Conservation (phyloP, 1,140 invertebrate species). For the Vanessa tameamea region DNA sequence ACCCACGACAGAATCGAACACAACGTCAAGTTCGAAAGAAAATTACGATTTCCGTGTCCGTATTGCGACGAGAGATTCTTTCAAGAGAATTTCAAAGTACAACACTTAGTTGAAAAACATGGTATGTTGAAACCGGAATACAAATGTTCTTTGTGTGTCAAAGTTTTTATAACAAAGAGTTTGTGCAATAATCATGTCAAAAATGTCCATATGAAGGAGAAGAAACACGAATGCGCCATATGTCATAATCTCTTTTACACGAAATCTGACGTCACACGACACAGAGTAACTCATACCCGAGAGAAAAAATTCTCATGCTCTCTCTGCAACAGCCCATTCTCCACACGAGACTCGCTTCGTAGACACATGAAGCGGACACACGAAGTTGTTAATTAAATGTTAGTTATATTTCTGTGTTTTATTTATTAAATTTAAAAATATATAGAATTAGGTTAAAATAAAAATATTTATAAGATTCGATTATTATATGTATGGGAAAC, state of each 20-base stretch:
- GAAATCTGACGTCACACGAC: conserved; percentile 57
- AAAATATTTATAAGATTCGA: too few species aligned
- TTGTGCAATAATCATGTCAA: conserved; percentile 66
- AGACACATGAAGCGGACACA: conserved; percentile 62
- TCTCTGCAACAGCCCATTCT: conserved; percentile 56
- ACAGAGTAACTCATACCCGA: conserved; percentile 64
- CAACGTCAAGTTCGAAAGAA: conserved; percentile 50
- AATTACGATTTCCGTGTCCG: conserved; percentile 62
- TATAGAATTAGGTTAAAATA: too few species aligned
- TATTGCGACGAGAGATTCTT: conserved; percentile 63
- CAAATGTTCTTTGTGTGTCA: conserved; percentile 57
- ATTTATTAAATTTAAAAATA: background rate
- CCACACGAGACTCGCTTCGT: conserved; percentile 64
- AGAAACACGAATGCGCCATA: conserved; percentile 62
- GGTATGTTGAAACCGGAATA: conserved; percentile 57
- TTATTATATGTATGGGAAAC: too few species aligned
- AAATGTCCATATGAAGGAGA: conserved; percentile 68
- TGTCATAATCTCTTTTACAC: conserved; percentile 68
- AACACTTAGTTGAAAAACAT: conserved; percentile 68
- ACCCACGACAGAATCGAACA: conserved; percentile 55
- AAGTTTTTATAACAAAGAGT: conserved; percentile 63
- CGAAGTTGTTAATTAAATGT: conserved; percentile 27
- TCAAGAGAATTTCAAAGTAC: conserved; percentile 59
- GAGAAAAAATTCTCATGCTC: conserved; percentile 62
- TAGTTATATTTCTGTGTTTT: conserved; percentile 9